Evolutionary conservation across 2,888 invertebrate genomes (phyloP).

Genomic region (Meloe dianella): DNA sequence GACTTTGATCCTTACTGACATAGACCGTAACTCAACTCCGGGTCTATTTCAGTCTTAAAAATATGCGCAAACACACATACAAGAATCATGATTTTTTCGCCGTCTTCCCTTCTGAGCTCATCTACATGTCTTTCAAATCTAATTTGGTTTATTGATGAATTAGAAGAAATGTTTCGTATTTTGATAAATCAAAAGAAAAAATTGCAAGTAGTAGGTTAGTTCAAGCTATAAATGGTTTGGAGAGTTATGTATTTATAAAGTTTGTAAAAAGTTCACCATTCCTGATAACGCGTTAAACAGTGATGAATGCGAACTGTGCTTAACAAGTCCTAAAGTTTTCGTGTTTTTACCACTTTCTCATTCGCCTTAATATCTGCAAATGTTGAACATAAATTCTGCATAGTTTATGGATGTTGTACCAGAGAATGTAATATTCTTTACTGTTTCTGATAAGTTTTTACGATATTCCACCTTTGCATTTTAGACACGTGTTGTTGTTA

Average conservation of each 20-base stretch:
- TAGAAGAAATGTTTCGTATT: background rate
- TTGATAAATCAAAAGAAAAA: background rate
- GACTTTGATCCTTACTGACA: constrained; percentile 8
- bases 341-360: constrained; percentile 52
- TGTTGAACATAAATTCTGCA: constrained; percentile 53
- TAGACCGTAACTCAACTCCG: constrained; percentile 16
- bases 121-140: background rate
- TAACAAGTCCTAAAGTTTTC: constrained; percentile 53
- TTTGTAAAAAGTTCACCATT: constrained; percentile 43
- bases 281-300: constrained; percentile 51
- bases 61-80: too few relatives aligned
- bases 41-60: constrained; percentile 33
- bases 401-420: constrained; percentile 43
- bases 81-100: too few relatives aligned
- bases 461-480: background rate
- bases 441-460: constrained; percentile 16
- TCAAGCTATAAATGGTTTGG: background rate
- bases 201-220: background rate
- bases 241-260: constrained; percentile 27
- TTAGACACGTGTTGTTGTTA: too few relatives aligned
- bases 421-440: constrained; percentile 43
- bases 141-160: background rate
- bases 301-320: constrained; percentile 52
- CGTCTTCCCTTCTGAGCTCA: too few relatives aligned
- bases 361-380: constrained; percentile 55